These are phyloP conservation scores for Hemibates koningsi DNA, from an alignment of 2,113 vertebrate genomes.

Conservation along the genomic window DNA sequence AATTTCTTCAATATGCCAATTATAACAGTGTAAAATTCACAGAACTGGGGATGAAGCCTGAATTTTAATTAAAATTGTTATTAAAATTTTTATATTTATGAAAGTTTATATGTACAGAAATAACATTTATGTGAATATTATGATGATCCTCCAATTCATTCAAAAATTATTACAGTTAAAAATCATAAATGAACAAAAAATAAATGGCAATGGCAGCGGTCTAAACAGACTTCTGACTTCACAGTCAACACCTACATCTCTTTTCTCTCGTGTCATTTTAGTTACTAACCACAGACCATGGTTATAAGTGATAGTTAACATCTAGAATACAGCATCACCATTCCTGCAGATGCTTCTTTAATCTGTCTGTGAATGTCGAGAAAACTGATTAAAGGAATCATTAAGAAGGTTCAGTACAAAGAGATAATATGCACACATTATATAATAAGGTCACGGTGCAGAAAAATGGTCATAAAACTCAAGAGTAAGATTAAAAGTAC, in stretches of 20 bases:
- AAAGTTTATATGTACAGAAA: neutral
- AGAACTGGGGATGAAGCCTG: neutral
- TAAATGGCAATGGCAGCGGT: neutral
- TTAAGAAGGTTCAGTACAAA: neutral
- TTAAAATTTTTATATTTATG: neutral
- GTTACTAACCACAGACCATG: neutral
- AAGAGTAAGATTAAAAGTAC: neutral
- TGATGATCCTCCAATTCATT: neutral
- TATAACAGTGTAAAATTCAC: neutral
- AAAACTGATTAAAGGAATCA: neutral
- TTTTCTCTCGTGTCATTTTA: neutral
- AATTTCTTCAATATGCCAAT: neutral
- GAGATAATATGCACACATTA: neutral
- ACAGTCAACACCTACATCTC: neutral
- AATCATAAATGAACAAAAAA: neutral
- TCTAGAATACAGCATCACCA: neutral
- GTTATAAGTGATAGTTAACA: neutral
- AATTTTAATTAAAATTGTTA: neutral
- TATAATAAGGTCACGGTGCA: neutral
- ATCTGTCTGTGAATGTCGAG: neutral
- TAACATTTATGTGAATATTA: neutral
- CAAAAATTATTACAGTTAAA: neutral
- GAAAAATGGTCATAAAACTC: neutral
- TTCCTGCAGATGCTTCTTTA: neutral
- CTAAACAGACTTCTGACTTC: neutral